Percentiles rank a stretch among this genome's conserved stretches.
phyloP scores from a whole-genome alignment of 2,113 vertebrate genomes.

The Apodemus speciosus region DNA sequence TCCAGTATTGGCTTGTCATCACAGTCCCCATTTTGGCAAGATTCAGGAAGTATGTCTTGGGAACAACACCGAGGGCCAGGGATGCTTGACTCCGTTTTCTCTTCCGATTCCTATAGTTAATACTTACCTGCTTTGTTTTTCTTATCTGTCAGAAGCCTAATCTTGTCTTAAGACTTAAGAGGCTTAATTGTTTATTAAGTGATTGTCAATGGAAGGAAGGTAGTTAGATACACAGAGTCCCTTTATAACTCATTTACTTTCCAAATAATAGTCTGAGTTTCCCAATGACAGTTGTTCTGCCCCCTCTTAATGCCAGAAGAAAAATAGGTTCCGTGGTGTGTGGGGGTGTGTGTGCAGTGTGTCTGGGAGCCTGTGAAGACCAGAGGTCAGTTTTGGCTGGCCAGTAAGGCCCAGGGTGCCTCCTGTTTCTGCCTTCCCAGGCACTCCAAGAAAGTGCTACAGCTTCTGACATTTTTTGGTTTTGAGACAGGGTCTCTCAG shows the following conservation, averaged over 20 bases:
- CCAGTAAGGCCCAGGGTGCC: neutral
- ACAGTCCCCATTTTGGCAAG: neutral
- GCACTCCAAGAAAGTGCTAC: neutral
- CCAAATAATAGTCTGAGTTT: conserved; percentile 31
- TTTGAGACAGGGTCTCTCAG: neutral
- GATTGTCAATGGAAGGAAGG: conserved; percentile 59
- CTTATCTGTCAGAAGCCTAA: conserved; percentile 52
- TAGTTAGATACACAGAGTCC: conserved; percentile 53
- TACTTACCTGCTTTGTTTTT: conserved; percentile 53
- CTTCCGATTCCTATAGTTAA: conserved; percentile 51
- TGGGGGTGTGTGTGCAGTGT: neutral
- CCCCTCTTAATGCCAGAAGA: conserved; percentile 2
- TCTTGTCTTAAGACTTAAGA: conserved; percentile 55
- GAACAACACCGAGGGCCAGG: neutral
- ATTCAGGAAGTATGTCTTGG: conserved; percentile 16
- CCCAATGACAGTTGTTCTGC: neutral
- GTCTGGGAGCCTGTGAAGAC: neutral
- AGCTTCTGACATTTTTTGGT: neutral
- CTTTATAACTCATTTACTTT: conserved; percentile 60
- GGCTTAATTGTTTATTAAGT: conserved; percentile 57
- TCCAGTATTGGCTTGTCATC: neutral
- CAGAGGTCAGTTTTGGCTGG: neutral
- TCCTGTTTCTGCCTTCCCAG: neutral
- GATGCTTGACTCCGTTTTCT: conserved; percentile 14
- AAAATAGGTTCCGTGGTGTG: conserved; percentile 39